Conservation (phyloP, 35 echinoderm and acorn worm species). For the Apostichopus parvimensis region DNA sequence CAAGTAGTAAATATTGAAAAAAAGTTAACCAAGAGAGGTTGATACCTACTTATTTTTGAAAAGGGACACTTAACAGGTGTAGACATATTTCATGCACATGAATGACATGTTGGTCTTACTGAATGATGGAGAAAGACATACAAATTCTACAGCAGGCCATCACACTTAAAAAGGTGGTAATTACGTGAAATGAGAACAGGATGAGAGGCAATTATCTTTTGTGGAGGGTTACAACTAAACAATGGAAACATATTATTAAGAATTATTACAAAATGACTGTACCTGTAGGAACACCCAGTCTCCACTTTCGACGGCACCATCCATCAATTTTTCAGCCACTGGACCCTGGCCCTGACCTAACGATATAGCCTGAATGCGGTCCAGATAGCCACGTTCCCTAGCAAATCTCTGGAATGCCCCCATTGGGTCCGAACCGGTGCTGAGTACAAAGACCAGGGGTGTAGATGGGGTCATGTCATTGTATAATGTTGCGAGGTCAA, state of each 20-base stretch:
- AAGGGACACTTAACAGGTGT: too few species aligned
- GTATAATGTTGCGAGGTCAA: conserved; percentile 85
- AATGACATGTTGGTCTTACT: too few species aligned
- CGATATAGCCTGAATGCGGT: conserved; percentile 96
- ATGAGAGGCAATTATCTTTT: too few species aligned
- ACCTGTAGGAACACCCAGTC: conserved; percentile 99
- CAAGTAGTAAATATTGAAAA: too few species aligned
- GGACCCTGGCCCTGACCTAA: conserved; percentile 97
- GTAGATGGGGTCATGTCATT: conserved; percentile 90
- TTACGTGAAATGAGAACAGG: too few species aligned
- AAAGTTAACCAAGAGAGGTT: neutral
- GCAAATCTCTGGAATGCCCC: conserved; percentile 97
- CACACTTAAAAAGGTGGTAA: too few species aligned
- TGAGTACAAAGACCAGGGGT: conserved; percentile 92
- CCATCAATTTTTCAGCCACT: conserved; percentile 96
- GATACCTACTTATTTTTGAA: neutral
- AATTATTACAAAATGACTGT: too few species aligned
- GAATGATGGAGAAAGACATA: too few species aligned
- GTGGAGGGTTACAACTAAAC: too few species aligned
- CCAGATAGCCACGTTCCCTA: conserved; percentile 84
- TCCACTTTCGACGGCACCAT: conserved; percentile 81
- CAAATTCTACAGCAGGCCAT: too few species aligned
- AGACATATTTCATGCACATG: too few species aligned
- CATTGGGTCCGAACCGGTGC: conserved; percentile 98
- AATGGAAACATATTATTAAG: too few species aligned